phyloP scores from a whole-genome alignment of 2,113 vertebrate genomes.

The Toxotes jaculatrix region DNA sequence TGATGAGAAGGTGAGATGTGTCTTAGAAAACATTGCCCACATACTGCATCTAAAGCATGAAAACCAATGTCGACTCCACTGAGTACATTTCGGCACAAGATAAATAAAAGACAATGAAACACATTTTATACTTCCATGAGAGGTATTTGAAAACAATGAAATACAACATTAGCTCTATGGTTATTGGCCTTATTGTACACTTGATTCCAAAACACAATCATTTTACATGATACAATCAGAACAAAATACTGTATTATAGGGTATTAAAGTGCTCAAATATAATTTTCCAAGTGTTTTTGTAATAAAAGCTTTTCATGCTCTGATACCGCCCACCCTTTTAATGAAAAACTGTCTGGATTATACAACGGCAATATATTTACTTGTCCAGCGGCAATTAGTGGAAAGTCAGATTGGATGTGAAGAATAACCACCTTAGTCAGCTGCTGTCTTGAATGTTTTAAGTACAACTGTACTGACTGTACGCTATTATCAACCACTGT shows the following conservation, averaged over 20 bases:
- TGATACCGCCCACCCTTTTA: conserved; percentile 2
- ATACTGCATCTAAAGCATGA: conserved; percentile 44
- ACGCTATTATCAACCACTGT: conserved; percentile 1
- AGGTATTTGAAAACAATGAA: conserved; percentile 73
- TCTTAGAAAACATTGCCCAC: conserved; percentile 41
- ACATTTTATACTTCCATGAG: conserved; percentile 66
- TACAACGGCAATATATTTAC: conserved; percentile 6
- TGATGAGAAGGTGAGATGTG: conserved; percentile 40
- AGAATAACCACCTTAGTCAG: not conserved
- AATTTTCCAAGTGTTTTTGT: conserved; percentile 48
- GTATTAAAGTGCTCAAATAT: conserved; percentile 81
- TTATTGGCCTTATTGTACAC: conserved; percentile 69
- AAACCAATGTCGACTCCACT: conserved; percentile 50
- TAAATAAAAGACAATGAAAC: conserved; percentile 73
- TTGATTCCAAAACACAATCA: conserved; percentile 75
- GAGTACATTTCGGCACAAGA: conserved; percentile 69
- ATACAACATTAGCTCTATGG: conserved; percentile 73
- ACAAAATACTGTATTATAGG: conserved; percentile 60
- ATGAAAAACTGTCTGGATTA: conserved; percentile 17
- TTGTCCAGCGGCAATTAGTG: not conserved
- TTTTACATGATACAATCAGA: conserved; percentile 78
- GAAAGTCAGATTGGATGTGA: conserved; percentile 17
- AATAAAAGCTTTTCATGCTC: conserved; percentile 15
- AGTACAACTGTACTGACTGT: not conserved
- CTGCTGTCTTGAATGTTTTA: not conserved